Evolutionary conservation across 2,888 invertebrate genomes (phyloP).

Genomic region (Dynastes maya): DNA sequence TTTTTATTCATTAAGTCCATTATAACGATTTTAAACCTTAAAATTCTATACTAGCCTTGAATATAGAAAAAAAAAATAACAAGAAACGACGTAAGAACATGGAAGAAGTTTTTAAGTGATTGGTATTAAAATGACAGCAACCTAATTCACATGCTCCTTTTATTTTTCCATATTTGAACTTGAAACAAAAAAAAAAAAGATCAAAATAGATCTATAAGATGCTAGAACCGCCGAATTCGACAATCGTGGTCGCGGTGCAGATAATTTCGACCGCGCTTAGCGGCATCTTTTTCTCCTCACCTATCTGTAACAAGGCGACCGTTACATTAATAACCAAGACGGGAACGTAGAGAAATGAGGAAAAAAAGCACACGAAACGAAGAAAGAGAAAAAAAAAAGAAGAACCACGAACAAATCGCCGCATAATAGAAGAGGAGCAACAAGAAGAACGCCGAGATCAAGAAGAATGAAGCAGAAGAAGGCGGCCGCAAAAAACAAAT

Average conservation of each 20-base stretch:
- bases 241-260: background rate
- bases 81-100: too few relatives aligned
- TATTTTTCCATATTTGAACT: too few relatives aligned
- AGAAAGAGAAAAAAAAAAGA: too few relatives aligned
- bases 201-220: too few relatives aligned
- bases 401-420: constrained; percentile 15
- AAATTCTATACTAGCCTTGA: too few relatives aligned
- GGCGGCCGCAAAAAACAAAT: constrained; percentile 14
- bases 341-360: background rate
- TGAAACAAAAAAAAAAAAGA: too few relatives aligned
- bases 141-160: too few relatives aligned
- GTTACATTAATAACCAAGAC: constrained; percentile 23
- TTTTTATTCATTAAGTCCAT: too few relatives aligned
- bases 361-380: constrained; percentile 4
- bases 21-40: too few relatives aligned
- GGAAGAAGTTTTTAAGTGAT: too few relatives aligned
- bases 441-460: background rate
- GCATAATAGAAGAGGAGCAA: background rate
- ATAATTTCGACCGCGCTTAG: background rate
- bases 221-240: background rate
- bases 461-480: background rate
- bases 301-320: constrained; percentile 8
- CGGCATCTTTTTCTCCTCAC: background rate
- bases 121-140: too few relatives aligned
- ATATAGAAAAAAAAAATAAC: too few relatives aligned